Evolutionary conservation across 2,888 invertebrate species (phyloP).

Genomic region (Deilephila porcellus): DNA sequence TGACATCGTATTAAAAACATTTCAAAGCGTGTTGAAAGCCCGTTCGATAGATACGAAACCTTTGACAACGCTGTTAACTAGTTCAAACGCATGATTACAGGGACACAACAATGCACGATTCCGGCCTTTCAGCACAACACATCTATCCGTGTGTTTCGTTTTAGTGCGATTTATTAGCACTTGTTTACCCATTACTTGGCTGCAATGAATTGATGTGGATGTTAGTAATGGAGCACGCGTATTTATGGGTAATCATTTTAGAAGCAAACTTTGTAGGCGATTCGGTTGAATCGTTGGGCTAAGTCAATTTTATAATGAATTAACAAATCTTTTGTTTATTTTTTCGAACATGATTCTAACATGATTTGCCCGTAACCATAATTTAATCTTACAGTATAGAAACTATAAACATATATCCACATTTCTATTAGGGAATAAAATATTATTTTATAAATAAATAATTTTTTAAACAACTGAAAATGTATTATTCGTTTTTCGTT

Average conservation of each 20-base stretch:
- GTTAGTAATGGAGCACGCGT: neutral
- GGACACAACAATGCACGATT: neutral
- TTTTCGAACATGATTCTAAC: too few species aligned
- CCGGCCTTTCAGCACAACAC: neutral
- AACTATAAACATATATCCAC: too few species aligned
- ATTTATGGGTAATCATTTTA: neutral
- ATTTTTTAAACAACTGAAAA: too few species aligned
- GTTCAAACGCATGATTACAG: conserved; percentile 20
- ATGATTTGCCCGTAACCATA: too few species aligned
- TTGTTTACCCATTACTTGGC: neutral
- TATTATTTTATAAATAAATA: too few species aligned
- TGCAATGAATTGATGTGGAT: neutral
- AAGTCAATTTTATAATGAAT: too few species aligned
- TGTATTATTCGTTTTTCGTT: too few species aligned
- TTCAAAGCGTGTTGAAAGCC: neutral
- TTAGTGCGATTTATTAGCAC: neutral
- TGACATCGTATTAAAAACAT: neutral
- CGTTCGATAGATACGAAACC: conserved; percentile 6
- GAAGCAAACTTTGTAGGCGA: neutral
- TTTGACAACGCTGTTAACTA: conserved; percentile 20
- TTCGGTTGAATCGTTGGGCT: too few species aligned
- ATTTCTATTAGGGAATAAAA: too few species aligned
- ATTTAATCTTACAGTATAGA: too few species aligned
- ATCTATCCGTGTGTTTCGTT: neutral
- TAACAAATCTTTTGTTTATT: too few species aligned